Evolutionary conservation across 2,797 vertebrate genomes (phyloP).

Genomic region (Decapterus maruadsi): DNA sequence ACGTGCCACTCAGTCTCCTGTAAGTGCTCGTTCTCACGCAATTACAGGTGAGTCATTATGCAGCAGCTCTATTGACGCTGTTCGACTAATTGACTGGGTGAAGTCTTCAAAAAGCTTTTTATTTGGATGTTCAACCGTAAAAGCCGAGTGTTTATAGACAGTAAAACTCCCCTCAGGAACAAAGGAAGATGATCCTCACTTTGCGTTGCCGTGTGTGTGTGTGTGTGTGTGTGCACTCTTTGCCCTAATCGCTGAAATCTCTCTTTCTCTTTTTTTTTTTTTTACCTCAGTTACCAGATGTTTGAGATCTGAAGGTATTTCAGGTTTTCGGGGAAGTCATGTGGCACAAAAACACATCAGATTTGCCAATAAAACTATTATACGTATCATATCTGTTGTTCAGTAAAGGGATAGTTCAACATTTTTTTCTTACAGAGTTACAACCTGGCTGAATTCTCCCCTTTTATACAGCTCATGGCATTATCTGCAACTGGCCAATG

Average conservation of each 20-base stretch:
- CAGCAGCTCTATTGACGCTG: constrained; percentile 78
- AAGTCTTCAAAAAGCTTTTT: constrained; percentile 85
- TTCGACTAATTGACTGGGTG: constrained; percentile 78
- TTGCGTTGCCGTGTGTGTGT: constrained; percentile 27
- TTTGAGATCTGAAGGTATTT: constrained; percentile 20
- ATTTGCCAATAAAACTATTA: neutral
- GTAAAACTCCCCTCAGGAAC: constrained; percentile 73
- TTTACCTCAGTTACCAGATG: constrained; percentile 39
- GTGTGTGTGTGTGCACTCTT: constrained; percentile 33
- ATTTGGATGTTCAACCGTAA: constrained; percentile 80
- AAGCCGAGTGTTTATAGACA: constrained; percentile 81
- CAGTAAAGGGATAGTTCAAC: neutral
- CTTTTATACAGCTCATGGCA: neutral
- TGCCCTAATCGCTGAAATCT: constrained; percentile 22
- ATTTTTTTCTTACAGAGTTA: neutral
- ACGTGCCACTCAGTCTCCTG: constrained; percentile 76
- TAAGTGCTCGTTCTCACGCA: constrained; percentile 81
- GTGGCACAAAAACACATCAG: constrained; percentile 6
- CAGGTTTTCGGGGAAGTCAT: constrained; percentile 25
- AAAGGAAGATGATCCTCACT: constrained; percentile 71
- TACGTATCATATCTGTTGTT: constrained; percentile 1
- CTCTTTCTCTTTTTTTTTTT: neutral
- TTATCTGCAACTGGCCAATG: neutral
- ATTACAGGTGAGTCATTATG: constrained; percentile 83
- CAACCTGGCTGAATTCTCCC: neutral